These are phyloP conservation scores for Podocnemis expansa DNA, from an alignment of 2,113 vertebrate species.

Conservation along the genomic window DNA sequence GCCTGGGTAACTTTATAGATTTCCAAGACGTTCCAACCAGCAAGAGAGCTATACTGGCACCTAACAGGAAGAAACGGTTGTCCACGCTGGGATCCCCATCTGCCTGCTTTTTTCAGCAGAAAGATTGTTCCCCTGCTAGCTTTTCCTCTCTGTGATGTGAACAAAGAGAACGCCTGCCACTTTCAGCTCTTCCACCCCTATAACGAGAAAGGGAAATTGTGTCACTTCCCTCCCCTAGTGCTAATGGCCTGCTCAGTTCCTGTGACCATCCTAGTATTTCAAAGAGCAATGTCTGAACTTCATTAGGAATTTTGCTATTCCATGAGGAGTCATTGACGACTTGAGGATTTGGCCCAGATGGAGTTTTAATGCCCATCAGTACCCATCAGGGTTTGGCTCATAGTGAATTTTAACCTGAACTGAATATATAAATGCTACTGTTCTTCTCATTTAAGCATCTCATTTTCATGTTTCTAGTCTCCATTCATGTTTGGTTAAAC, in stretches of 20 bases:
- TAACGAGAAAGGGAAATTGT: not conserved
- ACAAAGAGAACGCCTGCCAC: not conserved
- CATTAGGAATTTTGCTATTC: not conserved
- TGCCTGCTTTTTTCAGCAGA: not conserved
- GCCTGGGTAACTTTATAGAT: not conserved
- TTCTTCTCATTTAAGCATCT: slow-evolving; percentile 50
- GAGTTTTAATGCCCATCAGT: not conserved
- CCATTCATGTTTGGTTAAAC: not conserved
- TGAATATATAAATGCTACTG: slow-evolving; percentile 35
- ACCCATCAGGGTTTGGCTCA: slow-evolving; percentile 44
- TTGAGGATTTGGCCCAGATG: not conserved
- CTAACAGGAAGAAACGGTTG: not conserved
- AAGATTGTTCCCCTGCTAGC: not conserved
- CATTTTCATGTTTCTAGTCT: slow-evolving; percentile 21
- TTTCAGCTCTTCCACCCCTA: not conserved
- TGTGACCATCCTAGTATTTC: not conserved
- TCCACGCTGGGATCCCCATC: not conserved
- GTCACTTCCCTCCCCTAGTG: not conserved
- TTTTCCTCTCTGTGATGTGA: not conserved
- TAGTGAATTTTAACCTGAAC: slow-evolving; percentile 45
- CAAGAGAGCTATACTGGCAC: not conserved
- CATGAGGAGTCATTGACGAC: slow-evolving; percentile 17
- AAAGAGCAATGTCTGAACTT: not conserved
- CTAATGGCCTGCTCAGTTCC: not conserved
- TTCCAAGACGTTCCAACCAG: not conserved